Evolutionary conservation across 2,888 invertebrate species (phyloP).

Genomic region (Macaria notata): DNA sequence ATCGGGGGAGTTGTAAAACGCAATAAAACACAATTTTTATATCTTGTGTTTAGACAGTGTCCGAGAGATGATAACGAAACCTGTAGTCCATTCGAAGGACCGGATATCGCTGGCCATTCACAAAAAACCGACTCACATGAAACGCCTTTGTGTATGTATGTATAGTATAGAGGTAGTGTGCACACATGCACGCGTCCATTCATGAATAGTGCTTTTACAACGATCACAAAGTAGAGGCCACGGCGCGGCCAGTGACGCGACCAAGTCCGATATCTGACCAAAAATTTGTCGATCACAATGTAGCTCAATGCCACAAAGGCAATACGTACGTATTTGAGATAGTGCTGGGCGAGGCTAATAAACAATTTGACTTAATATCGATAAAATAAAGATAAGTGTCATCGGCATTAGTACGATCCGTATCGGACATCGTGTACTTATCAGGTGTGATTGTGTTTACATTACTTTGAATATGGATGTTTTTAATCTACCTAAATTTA

Average conservation of each 20-base stretch:
- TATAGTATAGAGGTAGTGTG: constrained; percentile 46
- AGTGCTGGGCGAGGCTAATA: constrained; percentile 42
- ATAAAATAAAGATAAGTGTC: constrained; percentile 34
- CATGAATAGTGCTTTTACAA: constrained; percentile 71
- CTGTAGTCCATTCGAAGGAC: constrained; percentile 73
- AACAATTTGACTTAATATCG: constrained; percentile 36
- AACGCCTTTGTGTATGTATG: constrained; percentile 35
- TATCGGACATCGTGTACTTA: constrained; percentile 26
- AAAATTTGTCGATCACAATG: constrained; percentile 46
- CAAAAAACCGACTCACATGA: constrained; percentile 69
- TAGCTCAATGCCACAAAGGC: constrained; percentile 39
- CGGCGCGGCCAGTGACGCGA: constrained; percentile 52
- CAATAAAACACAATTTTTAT: constrained; percentile 80
- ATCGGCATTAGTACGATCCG: constrained; percentile 25
- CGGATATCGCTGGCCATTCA: constrained; percentile 80
- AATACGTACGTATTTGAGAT: constrained; percentile 44
- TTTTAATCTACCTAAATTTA: too few species aligned
- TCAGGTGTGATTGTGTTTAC: constrained; percentile 20
- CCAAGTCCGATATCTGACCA: constrained; percentile 46
- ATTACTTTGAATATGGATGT: constrained; percentile 16
- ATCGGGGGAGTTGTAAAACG: constrained; percentile 68
- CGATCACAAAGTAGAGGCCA: constrained; percentile 60
- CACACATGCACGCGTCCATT: constrained; percentile 67
- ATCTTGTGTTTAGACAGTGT: constrained; percentile 78
- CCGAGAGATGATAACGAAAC: constrained; percentile 79